Conservation (phyloP, 2,888 invertebrate species). For the Drosophila vallismaia region DNA sequence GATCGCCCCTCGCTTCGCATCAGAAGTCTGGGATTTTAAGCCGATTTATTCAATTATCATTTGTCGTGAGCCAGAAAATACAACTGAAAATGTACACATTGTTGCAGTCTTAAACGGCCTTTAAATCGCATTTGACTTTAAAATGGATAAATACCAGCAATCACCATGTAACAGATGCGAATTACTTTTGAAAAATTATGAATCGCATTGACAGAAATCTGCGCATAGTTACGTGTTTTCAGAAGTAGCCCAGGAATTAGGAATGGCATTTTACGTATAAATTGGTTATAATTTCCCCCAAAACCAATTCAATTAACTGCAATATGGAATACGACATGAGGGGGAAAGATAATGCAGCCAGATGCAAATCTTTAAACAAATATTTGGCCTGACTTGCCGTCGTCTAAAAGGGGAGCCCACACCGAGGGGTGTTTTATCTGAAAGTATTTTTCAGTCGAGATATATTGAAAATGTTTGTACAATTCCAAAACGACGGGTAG, state of each 20-base stretch:
- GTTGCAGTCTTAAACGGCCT: slow-evolving; percentile 43
- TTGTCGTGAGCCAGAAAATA: slow-evolving; percentile 56
- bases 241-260: slow-evolving; percentile 12
- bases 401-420: slow-evolving; percentile 11
- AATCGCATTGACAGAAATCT: slow-evolving; percentile 1
- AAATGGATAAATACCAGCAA: slow-evolving; percentile 24
- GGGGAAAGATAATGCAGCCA: slow-evolving; percentile 56
- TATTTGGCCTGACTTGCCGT: slow-evolving; percentile 74
- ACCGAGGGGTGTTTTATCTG: slow-evolving; percentile 21
- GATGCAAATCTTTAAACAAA: slow-evolving; percentile 77
- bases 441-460: slow-evolving; percentile 11
- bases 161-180: slow-evolving; percentile 35
- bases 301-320: slow-evolving; percentile 25
- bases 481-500: slow-evolving; percentile 21
- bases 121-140: slow-evolving; percentile 50
- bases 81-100: slow-evolving; percentile 41
- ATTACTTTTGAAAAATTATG: slow-evolving; percentile 21
- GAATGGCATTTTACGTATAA: slow-evolving; percentile 1
- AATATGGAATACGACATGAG: slow-evolving; percentile 19
- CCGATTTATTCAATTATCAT: slow-evolving; percentile 82
- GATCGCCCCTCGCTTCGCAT: slow-evolving; percentile 24
- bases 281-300: background rate
- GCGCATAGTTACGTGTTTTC: slow-evolving; percentile 16
- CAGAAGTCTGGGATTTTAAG: slow-evolving; percentile 69
- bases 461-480: slow-evolving; percentile 8